Conservation (phyloP, 2,797 vertebrate genomes). For the Alectoris magna region DNA sequence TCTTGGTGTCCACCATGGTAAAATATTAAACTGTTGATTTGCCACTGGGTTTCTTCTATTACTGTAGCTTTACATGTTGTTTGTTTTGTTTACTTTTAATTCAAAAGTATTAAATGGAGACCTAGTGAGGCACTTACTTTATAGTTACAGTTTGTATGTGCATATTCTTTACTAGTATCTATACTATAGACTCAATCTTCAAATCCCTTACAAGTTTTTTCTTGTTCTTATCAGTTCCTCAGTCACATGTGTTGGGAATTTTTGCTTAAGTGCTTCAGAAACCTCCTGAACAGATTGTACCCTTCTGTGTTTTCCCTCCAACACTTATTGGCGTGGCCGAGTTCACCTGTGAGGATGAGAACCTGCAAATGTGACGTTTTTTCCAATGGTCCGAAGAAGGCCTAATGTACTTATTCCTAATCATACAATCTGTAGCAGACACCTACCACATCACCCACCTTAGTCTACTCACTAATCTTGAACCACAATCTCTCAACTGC, state of each 20-base stretch:
- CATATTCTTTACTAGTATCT: background rate
- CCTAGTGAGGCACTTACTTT: background rate
- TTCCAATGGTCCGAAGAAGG: background rate
- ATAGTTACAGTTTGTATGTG: background rate
- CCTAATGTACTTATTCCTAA: background rate
- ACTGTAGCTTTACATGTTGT: background rate
- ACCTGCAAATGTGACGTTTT: background rate
- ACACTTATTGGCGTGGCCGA: background rate
- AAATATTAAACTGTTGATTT: background rate
- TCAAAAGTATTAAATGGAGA: background rate
- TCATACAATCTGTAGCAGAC: accelerated
- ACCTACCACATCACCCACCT: background rate
- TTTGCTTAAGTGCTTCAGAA: background rate
- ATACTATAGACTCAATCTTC: background rate
- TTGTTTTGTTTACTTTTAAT: background rate
- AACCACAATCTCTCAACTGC: background rate
- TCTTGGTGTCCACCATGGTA: background rate
- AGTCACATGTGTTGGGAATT: background rate
- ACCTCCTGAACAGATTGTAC: background rate
- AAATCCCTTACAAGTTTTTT: background rate
- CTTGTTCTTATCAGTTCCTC: background rate
- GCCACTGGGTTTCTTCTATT: background rate
- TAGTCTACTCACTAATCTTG: background rate
- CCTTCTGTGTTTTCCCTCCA: background rate
- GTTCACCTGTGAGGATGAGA: background rate